Percentiles rank a stretch among this genome's conserved stretches.
Evolutionary conservation across 92 coral and sea anemone genomes (phyloP).

Genomic region (Diadumene lineata): DNA sequence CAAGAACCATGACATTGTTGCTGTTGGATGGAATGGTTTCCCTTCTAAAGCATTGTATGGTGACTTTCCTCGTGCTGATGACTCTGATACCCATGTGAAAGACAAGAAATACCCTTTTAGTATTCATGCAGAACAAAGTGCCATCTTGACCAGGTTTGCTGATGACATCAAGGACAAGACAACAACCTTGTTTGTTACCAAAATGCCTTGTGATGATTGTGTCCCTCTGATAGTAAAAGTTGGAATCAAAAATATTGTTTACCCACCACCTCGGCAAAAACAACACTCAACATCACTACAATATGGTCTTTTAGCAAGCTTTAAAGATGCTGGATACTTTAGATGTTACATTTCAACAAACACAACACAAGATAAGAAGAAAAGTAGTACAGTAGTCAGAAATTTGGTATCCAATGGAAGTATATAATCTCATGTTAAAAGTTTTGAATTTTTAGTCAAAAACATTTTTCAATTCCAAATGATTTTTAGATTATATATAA

Average conservation of each 20-base stretch:
- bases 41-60: constrained; percentile 73
- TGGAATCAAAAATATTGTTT: constrained; percentile 71
- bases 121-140: constrained; percentile 86
- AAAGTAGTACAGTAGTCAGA: not conserved
- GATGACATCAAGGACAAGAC: constrained; percentile 50
- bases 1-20: constrained; percentile 62
- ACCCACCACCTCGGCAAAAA: constrained; percentile 48
- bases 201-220: constrained; percentile 86
- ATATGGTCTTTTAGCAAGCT: constrained; percentile 30
- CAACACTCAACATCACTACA: constrained; percentile 28
- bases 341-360: constrained; percentile 39
- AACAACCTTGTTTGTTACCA: constrained; percentile 81
- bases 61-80: constrained; percentile 77
- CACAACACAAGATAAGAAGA: not conserved
- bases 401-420: constrained; percentile 11
- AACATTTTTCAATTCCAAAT: too few species aligned
- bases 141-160: constrained; percentile 58
- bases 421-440: not conserved
- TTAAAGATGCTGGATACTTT: constrained; percentile 32
- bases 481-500: too few species aligned
- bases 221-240: constrained; percentile 64
- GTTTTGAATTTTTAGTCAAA: not conserved
- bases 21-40: constrained; percentile 82
- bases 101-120: constrained; percentile 77
- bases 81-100: constrained; percentile 38